phyloP scores from a whole-genome alignment of 92 coral and sea anemone genomes.

The Phenganax marumi region DNA sequence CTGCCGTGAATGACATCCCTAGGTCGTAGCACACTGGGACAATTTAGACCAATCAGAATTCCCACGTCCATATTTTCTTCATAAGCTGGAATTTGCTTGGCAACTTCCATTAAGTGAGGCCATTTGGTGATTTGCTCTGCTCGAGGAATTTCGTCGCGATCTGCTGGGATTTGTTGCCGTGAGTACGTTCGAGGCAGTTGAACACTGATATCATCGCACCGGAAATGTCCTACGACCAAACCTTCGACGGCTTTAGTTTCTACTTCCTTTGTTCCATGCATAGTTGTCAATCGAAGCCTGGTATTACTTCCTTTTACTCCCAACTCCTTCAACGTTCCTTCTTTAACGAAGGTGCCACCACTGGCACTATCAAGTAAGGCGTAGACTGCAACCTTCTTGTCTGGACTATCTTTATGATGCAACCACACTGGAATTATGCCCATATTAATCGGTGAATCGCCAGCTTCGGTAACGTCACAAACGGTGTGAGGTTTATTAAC shows the following conservation, averaged over 20 bases:
- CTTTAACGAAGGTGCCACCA: conserved; percentile 65
- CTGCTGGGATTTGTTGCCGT: conserved; percentile 56
- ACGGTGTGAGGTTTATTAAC: conserved; percentile 37
- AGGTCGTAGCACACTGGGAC: conserved; percentile 56
- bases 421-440: conserved; percentile 63
- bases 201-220: neutral
- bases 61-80: conserved; percentile 59
- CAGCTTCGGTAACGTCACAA: conserved; percentile 59
- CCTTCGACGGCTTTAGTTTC: conserved; percentile 39
- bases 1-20: conserved; percentile 53
- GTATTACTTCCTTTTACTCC: no score
- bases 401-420: conserved; percentile 57
- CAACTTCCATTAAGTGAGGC: conserved; percentile 50
- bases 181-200: conserved; percentile 52
- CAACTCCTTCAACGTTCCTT: conserved; percentile 48
- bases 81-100: conserved; percentile 49
- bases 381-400: conserved; percentile 57
- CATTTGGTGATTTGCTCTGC: conserved; percentile 40
- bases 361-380: conserved; percentile 67
- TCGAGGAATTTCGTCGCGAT: conserved; percentile 53
- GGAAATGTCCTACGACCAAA: conserved; percentile 29
- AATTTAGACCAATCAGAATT: conserved; percentile 54
- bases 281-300: conserved; percentile 57
- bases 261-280: conserved; percentile 53
- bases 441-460: conserved; percentile 61